Conservation (phyloP, 92 coral and sea anemone species). For the Epizoanthus scotinus region DNA sequence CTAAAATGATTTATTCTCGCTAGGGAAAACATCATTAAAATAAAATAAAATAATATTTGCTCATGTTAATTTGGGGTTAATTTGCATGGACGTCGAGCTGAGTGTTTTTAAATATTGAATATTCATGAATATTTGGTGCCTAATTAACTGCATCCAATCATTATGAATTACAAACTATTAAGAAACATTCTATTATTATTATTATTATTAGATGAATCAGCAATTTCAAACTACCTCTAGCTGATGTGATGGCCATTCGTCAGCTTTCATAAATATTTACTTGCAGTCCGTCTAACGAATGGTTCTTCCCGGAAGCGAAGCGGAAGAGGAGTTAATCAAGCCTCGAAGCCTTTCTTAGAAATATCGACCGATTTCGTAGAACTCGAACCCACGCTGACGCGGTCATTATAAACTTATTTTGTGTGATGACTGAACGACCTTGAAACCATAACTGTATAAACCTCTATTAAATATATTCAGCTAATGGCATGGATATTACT, state of each 20-base stretch:
- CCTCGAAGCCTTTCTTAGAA: background rate
- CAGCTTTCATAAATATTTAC: background rate
- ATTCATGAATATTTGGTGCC: no score
- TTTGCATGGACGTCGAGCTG: no score
- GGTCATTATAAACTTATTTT: background rate
- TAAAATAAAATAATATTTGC: no score
- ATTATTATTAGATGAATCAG: background rate
- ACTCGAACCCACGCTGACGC: conserved; percentile 4
- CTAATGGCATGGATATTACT: no score
- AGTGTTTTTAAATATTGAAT: no score
- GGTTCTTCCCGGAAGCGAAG: background rate
- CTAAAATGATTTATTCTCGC: no score
- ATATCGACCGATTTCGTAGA: background rate
- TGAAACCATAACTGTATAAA: background rate
- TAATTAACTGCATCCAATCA: no score
- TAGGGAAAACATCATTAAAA: no score
- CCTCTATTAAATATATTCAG: no score
- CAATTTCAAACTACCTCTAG: background rate
- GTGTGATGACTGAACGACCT: conserved; percentile 5
- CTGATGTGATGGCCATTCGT: background rate
- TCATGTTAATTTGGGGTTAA: no score
- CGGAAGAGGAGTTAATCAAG: background rate
- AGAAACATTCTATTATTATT: no score
- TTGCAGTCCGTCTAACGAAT: conserved; percentile 14
- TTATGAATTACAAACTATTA: no score